phyloP scores from a whole-genome alignment of 2,797 vertebrate genomes.

The Rhyacichthys aspro region DNA sequence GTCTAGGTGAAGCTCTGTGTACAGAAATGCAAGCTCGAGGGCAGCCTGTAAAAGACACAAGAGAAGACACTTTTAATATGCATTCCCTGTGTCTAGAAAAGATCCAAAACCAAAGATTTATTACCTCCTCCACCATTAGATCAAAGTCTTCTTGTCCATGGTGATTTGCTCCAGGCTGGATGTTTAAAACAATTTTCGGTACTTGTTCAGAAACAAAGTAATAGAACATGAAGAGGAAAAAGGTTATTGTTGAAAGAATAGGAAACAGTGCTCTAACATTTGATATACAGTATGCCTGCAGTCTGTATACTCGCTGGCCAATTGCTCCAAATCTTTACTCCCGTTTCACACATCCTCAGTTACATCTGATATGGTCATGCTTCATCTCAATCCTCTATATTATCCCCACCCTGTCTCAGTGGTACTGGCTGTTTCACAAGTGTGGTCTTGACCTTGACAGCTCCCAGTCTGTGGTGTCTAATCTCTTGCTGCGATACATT shows the following conservation, averaged over 20 bases:
- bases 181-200: conserved; percentile 85
- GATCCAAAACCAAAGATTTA: neutral
- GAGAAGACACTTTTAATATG: conserved; percentile 20
- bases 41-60: conserved; percentile 80
- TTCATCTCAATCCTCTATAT: conserved; percentile 30
- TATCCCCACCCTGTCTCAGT: conserved; percentile 46
- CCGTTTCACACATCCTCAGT: conserved; percentile 37
- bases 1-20: conserved; percentile 83
- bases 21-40: conserved; percentile 89
- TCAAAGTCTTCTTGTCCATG: conserved; percentile 83
- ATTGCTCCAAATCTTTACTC: conserved; percentile 18
- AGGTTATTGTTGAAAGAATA: neutral
- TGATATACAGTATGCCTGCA: conserved; percentile 9
- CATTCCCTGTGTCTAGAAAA: neutral
- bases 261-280: conserved; percentile 29
- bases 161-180: conserved; percentile 87
- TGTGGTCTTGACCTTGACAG: conserved; percentile 83
- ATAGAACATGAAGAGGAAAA: neutral
- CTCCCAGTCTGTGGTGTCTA: conserved; percentile 78
- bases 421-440: conserved; percentile 76
- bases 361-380: conserved; percentile 43
- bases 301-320: conserved; percentile 17
- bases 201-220: conserved; percentile 33
- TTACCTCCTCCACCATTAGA: conserved; percentile 86
- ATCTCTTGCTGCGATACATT: conserved; percentile 80